A percentile compares a stretch with the other conserved stretches of the same genome.
Conservation (phyloP, 2,797 vertebrate genomes). For the Argyrosomus regius region DNA sequence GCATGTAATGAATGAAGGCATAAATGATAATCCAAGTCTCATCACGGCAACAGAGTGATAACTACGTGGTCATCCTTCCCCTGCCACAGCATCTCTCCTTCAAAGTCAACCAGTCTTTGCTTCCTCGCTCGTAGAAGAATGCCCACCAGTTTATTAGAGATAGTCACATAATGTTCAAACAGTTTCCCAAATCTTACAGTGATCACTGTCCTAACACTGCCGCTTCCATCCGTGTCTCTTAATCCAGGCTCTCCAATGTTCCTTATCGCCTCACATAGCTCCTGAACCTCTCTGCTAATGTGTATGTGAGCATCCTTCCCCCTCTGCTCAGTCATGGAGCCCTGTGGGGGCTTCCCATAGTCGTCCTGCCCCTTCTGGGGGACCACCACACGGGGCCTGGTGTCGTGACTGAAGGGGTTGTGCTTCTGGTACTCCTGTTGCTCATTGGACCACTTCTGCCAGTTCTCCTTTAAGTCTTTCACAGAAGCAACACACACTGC, state of each 20-base stretch:
- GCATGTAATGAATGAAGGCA: conserved; percentile 22
- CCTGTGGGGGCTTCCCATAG: conserved; percentile 89
- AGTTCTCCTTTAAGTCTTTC: conserved; percentile 87
- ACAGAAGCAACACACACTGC: conserved; percentile 76
- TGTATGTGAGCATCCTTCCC: conserved; percentile 89
- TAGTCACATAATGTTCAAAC: conserved; percentile 91
- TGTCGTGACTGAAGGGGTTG: conserved; percentile 89
- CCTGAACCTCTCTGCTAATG: conserved; percentile 88
- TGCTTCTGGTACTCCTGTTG: conserved; percentile 88
- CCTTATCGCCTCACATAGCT: conserved; percentile 88
- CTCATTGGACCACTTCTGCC: conserved; percentile 91
- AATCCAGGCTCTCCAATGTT: conserved; percentile 77
- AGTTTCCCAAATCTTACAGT: conserved; percentile 88
- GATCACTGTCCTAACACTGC: conserved; percentile 37
- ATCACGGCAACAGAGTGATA: conserved; percentile 87
- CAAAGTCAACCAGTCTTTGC: conserved; percentile 89
- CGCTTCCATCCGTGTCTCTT: conserved; percentile 15
- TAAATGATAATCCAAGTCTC: conserved; percentile 1
- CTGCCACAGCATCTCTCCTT: conserved; percentile 97
- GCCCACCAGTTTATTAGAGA: conserved; percentile 94
- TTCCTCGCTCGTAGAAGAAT: conserved; percentile 91
- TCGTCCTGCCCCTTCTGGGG: conserved; percentile 80
- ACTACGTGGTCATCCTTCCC: conserved; percentile 89
- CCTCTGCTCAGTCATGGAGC: conserved; percentile 90
- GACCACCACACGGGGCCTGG: conserved; percentile 45